Conservation (phyloP, 2,888 invertebrate species). For the Zygogramma bicolorata region DNA sequence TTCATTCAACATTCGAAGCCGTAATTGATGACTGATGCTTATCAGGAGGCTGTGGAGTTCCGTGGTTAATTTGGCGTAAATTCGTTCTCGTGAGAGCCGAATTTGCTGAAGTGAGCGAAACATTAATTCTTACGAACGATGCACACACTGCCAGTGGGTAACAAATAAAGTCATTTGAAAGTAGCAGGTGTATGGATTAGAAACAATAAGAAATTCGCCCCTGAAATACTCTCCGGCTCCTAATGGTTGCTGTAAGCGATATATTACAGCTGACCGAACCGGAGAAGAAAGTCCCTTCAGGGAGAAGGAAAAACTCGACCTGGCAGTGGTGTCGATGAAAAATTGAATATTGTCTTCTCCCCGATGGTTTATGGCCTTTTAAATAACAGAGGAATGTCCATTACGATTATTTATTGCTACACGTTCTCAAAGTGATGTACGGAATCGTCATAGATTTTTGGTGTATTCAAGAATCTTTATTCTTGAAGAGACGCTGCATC, state of each 20-base stretch:
- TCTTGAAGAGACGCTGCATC: too few relatives aligned
- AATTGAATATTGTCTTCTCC: conserved; percentile 27
- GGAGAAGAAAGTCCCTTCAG: conserved; percentile 28
- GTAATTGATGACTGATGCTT: conserved; percentile 11
- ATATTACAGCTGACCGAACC: conserved; percentile 35
- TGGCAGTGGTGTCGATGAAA: conserved; percentile 35
- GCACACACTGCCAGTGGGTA: conserved; percentile 18
- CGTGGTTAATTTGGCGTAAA: conserved; percentile 31
- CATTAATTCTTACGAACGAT: conserved; percentile 32
- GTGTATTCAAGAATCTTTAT: too few relatives aligned
- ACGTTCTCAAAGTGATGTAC: neutral
- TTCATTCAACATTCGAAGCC: conserved; percentile 7
- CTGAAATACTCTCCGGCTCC: conserved; percentile 34
- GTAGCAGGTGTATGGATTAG: conserved; percentile 46
- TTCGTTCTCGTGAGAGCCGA: conserved; percentile 28
- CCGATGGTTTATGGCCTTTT: conserved; percentile 24
- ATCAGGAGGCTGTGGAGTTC: neutral
- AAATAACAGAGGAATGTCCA: neutral
- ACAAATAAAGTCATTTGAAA: conserved; percentile 43
- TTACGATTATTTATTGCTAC: conserved; percentile 1
- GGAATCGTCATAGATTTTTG: too few relatives aligned
- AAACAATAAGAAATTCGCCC: conserved; percentile 43
- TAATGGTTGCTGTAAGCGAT: conserved; percentile 39
- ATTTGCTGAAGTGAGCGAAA: conserved; percentile 29
- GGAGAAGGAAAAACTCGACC: conserved; percentile 26